A percentile compares a stretch with the other conserved stretches of the same genome.
Conservation (phyloP, 2,113 vertebrate species). For the Sylvicapra grimmia region DNA sequence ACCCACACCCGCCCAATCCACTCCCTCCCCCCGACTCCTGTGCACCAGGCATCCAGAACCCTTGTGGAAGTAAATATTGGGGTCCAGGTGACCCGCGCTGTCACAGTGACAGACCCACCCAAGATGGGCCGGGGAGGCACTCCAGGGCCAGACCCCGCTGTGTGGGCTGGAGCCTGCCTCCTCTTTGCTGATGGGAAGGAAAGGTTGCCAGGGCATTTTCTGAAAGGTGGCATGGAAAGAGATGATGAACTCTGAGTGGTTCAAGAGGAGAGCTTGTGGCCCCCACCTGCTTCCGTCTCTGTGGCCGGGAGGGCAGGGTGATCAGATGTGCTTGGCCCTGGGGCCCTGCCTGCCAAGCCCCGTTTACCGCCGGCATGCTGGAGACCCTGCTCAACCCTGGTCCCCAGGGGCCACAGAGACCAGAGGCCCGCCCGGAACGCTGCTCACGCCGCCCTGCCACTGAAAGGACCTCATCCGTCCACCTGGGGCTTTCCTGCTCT, state of each 20-base stretch:
- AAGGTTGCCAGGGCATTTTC: not conserved
- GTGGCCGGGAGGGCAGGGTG: not conserved
- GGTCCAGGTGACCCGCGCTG: fast-evolving
- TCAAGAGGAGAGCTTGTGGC: not conserved
- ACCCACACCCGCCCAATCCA: fast-evolving
- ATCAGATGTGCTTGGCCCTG: not conserved
- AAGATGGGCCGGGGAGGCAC: fast-evolving
- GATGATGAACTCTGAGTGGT: not conserved
- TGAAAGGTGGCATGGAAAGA: not conserved
- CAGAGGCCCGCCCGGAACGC: not conserved
- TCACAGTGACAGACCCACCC: not conserved
- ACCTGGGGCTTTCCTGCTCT: too few species aligned
- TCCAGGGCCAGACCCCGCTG: fast-evolving
- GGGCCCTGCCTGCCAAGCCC: not conserved
- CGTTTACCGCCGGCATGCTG: not conserved
- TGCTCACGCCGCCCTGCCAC: not conserved
- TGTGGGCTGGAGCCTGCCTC: not conserved
- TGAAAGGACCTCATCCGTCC: not conserved
- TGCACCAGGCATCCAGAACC: not conserved
- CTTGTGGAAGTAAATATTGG: fast-evolving
- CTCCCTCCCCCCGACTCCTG: not conserved
- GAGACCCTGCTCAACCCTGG: not conserved
- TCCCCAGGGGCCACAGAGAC: not conserved
- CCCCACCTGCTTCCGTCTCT: not conserved
- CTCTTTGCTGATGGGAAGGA: not conserved